Percentiles rank a stretch among this genome's conserved stretches.
These are phyloP conservation scores for Zoroaster sp. DNA, from an alignment of 53 echinoderm and acorn worm genomes.

Conservation along the genomic window DNA sequence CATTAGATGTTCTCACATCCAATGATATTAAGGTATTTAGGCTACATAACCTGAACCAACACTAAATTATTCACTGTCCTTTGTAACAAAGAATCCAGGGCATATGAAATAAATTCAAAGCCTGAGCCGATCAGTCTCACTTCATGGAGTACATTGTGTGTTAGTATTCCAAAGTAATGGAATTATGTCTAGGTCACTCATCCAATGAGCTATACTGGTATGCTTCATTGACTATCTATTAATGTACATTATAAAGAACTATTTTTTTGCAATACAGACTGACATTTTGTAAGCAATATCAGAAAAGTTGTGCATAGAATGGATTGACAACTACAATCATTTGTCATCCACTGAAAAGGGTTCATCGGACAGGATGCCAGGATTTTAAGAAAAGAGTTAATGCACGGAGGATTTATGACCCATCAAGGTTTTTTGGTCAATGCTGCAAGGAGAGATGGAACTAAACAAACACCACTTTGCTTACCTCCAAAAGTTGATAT, in stretches of 20 bases:
- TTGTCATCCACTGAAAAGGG: neutral
- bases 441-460: neutral
- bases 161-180: conserved; percentile 38
- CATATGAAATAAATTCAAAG: conserved; percentile 3
- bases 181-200: conserved; percentile 11
- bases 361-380: neutral
- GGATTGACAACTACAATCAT: neutral
- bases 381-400: neutral
- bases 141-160: neutral
- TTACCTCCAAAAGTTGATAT: neutral
- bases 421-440: neutral
- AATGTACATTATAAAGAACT: conserved; percentile 4
- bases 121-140: conserved; percentile 10
- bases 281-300: conserved; percentile 16
- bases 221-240: neutral
- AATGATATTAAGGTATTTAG: too few species aligned
- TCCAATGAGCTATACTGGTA: conserved; percentile 2
- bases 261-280: neutral
- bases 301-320: neutral
- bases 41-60: neutral
- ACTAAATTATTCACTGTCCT: neutral
- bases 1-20: too few species aligned
- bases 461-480: neutral
- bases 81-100: neutral
- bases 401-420: neutral